phyloP scores from a whole-genome alignment of 37 sponge, comb jelly and placozoan species.

The Ephydatia muelleri region DNA sequence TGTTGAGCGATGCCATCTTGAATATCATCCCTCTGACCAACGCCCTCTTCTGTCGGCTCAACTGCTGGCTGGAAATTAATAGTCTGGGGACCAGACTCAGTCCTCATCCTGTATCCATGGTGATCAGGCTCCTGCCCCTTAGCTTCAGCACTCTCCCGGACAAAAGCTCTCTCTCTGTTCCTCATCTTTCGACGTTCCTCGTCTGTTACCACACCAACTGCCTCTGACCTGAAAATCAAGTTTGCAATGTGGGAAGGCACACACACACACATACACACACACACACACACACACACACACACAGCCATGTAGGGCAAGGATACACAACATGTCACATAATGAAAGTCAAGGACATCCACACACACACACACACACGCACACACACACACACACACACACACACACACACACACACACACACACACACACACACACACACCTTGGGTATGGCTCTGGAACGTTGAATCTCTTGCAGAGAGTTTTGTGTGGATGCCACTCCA shows the following conservation, averaged over 20 bases:
- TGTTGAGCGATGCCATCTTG: neutral
- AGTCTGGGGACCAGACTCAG: conserved; percentile 2
- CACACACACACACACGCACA: conserved; percentile 14
- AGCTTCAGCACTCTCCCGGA: neutral
- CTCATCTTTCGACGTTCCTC: neutral
- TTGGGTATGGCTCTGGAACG: conserved; percentile 93
- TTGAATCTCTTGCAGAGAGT: conserved; percentile 93
- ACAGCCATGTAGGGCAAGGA: too few species aligned
- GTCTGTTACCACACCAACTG: neutral
- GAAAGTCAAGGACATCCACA: too few species aligned
- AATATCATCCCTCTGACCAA: neutral
- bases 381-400: neutral
- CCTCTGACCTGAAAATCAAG: neutral
- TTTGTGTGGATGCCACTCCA: conserved; percentile 93
- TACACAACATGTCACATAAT: too few species aligned
- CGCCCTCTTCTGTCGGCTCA: neutral
- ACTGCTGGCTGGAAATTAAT: conserved; percentile 29
- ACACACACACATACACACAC: too few species aligned
- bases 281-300: too few species aligned
- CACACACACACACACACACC: conserved; percentile 35
- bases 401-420: conserved; percentile 5
- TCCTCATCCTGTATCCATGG: neutral
- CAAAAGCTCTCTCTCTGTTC: neutral
- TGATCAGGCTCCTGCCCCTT: neutral
- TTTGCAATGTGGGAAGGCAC: neutral